Base-by-base conservation (phyloP, 2,888 invertebrate species). In the Tenthredo distinguenda region DNA sequence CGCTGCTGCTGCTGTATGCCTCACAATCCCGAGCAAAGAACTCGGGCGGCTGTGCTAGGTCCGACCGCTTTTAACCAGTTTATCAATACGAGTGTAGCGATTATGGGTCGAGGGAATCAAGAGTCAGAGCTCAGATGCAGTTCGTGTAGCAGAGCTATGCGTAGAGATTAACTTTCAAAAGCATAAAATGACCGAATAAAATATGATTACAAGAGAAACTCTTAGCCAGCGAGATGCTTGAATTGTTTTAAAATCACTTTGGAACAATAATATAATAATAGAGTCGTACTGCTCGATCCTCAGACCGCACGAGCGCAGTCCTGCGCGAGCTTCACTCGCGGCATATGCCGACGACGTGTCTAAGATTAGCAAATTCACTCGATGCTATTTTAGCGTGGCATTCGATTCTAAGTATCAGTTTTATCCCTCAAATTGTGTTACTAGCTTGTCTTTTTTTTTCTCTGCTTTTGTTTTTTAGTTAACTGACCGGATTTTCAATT, bases 41-140 rank as follows among this genome's bases (percentile, higher is more conserved):
- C 68, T 68, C 68, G 43, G 40, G 74, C 74, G 43, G 43, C 43
- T 18, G 47, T 40, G 43, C 68, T 47, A 68, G 21, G 43, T 47
- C 68, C 31, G 26, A 65, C 65, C 71, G 68, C 83, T 83, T 65
- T 71, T 50, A 71, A 83, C 83, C 83, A 83, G 83, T 83, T 83
- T 68, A 68, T 83, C 83, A 71, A 83, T 81, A 81, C 21, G 26
- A 26, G 50, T 9, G 77, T 55, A 77, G n/a, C 77, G 55, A 77
- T 55, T 47, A 55, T 55, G 26, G 31, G 55, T 77, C 77, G 77
- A 37, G 55, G n/a, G 74, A 68, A 68, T 21, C 40, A n/a, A 43
- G n/a, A 74, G 43, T 31, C 43, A 43, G 68, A 34, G 34, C 26
- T 62, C 26, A 26, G 9, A 62, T 55, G 62, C 10, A 62, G 26